These are phyloP conservation scores for Clistopyga incitator DNA, from an alignment of 2,888 invertebrate genomes.

Conservation along the genomic window DNA sequence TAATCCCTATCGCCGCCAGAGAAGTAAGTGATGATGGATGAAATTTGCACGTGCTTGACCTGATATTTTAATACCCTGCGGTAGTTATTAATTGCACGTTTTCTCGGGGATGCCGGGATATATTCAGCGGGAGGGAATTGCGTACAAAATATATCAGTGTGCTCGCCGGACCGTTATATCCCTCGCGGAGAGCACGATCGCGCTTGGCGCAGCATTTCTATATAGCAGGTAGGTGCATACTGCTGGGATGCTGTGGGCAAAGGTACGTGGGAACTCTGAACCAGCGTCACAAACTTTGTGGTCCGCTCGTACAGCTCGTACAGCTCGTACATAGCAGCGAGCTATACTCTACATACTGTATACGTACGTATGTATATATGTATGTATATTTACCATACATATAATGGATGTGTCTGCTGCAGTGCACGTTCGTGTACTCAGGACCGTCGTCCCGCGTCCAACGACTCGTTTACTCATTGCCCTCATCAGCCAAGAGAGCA, in stretches of 20 bases:
- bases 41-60: slow-evolving; percentile 22
- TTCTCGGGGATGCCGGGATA: neutral
- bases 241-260: slow-evolving; percentile 46
- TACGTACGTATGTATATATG: neutral
- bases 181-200: slow-evolving; percentile 38
- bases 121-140: slow-evolving; percentile 14
- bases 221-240: slow-evolving; percentile 35
- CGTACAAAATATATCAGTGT: slow-evolving; percentile 35
- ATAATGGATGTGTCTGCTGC: slow-evolving; percentile 50
- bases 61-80: slow-evolving; percentile 48
- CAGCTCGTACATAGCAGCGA: slow-evolving; percentile 24
- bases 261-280: slow-evolving; percentile 64
- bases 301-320: slow-evolving; percentile 34
- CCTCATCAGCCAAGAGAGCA: slow-evolving; percentile 65
- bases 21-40: slow-evolving; percentile 16
- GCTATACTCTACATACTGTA: neutral
- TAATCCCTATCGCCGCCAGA: neutral
- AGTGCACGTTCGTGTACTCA: slow-evolving; percentile 56
- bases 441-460: slow-evolving; percentile 62
- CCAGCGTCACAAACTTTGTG: slow-evolving; percentile 58
- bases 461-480: slow-evolving; percentile 65
- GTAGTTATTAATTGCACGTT: slow-evolving; percentile 39
- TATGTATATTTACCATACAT: slow-evolving; percentile 14
- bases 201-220: slow-evolving; percentile 32
- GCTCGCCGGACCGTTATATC: slow-evolving; percentile 16